phyloP scores from a whole-genome alignment of 2,888 invertebrate species.

The Luperina testacea region DNA sequence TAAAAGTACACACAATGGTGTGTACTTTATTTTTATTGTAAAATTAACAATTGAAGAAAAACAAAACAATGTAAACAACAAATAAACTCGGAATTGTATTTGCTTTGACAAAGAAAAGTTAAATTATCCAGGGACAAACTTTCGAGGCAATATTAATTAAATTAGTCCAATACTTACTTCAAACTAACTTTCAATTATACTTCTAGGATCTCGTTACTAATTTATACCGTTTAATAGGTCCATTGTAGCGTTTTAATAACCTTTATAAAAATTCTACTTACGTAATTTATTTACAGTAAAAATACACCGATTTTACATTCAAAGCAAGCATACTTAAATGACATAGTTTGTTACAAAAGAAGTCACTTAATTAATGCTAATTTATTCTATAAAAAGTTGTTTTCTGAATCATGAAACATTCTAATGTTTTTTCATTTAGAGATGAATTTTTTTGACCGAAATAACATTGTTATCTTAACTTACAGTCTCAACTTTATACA shows the following conservation, averaged over 20 bases:
- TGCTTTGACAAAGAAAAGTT: constrained; percentile 30
- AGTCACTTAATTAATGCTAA: constrained; percentile 6
- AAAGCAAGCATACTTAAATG: constrained; percentile 53
- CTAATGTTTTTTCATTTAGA: not conserved
- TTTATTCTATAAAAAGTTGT: constrained; percentile 28
- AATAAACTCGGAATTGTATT: constrained; percentile 31
- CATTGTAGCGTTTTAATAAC: constrained; percentile 19
- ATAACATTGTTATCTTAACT: constrained; percentile 20
- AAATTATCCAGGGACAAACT: constrained; percentile 39
- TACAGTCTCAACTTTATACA: constrained; percentile 56
- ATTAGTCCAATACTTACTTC: constrained; percentile 46
- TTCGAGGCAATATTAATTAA: constrained; percentile 36
- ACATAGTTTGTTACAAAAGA: constrained; percentile 31
- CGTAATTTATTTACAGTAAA: constrained; percentile 53
- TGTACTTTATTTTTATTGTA: not conserved
- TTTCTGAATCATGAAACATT: constrained; percentile 21
- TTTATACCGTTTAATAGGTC: constrained; percentile 35
- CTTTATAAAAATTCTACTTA: constrained; percentile 43
- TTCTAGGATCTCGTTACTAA: constrained; percentile 41
- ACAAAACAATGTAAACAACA: constrained; percentile 6
- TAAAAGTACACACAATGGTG: constrained; percentile 11
- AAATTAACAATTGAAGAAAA: not conserved
- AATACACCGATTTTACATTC: constrained; percentile 50
- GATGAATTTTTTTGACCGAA: not conserved
- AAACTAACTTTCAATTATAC: constrained; percentile 47